Evolutionary conservation across 2,888 invertebrate genomes (phyloP), one percentile per base, ranked within the genome.

Genomic region (Trachelus stipa): DNA sequence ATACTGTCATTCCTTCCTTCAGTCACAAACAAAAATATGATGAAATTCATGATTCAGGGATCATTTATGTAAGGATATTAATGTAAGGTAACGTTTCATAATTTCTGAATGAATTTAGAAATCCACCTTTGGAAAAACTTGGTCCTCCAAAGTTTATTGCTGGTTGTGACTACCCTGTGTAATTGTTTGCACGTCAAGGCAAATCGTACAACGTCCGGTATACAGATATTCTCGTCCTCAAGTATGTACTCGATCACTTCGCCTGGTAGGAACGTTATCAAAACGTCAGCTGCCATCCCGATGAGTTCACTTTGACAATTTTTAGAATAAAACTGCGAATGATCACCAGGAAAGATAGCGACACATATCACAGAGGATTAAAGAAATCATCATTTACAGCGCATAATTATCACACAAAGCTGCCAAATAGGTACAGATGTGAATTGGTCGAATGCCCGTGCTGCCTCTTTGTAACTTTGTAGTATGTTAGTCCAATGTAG

Each of bases 131-230:
- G 90, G 76, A 91, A 89, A 83, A 92, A 92, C 84, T 92, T 92
- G 0, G 87, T 89, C 81, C 90, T 92, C 93, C 93, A 93, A 23
- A 93, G 87, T 81, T 91, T 90, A 82, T 92, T 92, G 82, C 91
- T 92, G 74, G 92, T 91, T 73, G 88, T 89, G 2, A 94, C 90
- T 76, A 93, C 85, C 79, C 92, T 90, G 83, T 92, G 88, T 79
- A 93, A 93, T 68, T 91, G 91, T 84, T 92, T 93, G 88, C 94
- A 94, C 31, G 94, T 93, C 75, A 91, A 84, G 33, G 93, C 91
- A 83, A 94, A 93, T 85, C 92, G 92, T 23, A 93, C 79, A 73
- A 94, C 91, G 88, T 94, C 94, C 11, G 23, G 40, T 69, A 90
- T 84, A 9, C 74, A 76, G 35, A 91, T 82, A 73, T 80, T 80